A percentile compares a stretch with the other conserved stretches of the same genome.
phyloP scores from a whole-genome alignment of 2,113 vertebrate genomes.

The Oryzias melastigma region DNA sequence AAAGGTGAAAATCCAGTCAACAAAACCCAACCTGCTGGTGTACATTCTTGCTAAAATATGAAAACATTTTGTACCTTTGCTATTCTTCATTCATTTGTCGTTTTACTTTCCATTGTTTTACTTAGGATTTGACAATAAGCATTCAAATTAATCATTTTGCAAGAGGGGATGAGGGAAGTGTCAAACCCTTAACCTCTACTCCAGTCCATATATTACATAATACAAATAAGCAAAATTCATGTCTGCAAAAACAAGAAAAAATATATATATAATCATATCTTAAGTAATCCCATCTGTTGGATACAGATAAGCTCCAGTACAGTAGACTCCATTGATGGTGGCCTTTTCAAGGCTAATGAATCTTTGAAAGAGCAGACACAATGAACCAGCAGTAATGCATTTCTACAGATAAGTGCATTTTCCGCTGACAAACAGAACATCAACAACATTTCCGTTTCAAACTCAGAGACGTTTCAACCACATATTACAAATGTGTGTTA shows the following conservation, averaged over 20 bases:
- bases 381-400: neutral
- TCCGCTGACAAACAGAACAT: no score
- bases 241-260: slow-evolving; percentile 38
- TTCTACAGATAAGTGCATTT: no score
- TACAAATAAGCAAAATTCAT: slow-evolving; percentile 11
- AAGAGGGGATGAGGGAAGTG: slow-evolving; percentile 2
- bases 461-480: no score
- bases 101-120: neutral
- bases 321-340: slow-evolving; percentile 12
- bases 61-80: neutral
- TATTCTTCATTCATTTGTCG: neutral
- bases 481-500: no score
- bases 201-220: slow-evolving; percentile 1
- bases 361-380: neutral
- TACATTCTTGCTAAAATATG: neutral
- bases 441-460: no score
- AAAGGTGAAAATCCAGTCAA: slow-evolving; percentile 35
- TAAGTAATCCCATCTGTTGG: no score
- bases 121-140: neutral
- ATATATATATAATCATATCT: neutral
- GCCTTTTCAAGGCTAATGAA: slow-evolving; percentile 5
- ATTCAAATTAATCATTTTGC: neutral
- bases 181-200: slow-evolving; percentile 6
- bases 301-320: slow-evolving; percentile 5
- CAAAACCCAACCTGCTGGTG: slow-evolving; percentile 1